Base-by-base conservation (phyloP, 2,113 vertebrate genomes). In the Microcebus griseorufus region DNA sequence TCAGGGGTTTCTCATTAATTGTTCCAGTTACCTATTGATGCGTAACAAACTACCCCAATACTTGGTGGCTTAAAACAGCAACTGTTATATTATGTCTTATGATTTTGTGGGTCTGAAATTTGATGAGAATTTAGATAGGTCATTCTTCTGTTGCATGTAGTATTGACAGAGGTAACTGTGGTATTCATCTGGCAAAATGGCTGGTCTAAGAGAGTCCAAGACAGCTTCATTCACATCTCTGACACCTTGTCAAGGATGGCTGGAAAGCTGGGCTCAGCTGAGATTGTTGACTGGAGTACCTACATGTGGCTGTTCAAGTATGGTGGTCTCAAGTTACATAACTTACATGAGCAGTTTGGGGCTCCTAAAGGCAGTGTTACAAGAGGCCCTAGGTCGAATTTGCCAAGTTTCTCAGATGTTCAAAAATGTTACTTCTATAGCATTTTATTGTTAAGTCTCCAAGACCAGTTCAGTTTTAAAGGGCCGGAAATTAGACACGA, bases 1-100 rank as follows among this genome's bases (percentile, higher is more conserved):
- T 45, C 25, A 53, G 34, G 78, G 16, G 27, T 65, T 97, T 97
- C 51, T 93, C 14, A 55, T 97, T 85, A 85, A 1, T 81, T 93
- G 53, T 93, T 94, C 25, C 53, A 96, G 67, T 91, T 94, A 73
- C 32, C 16, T 37, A 87, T 37, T 53, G 9, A 69, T 76, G 10
- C 90, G 17, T 90, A 95, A 79, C 42, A 93, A 93, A 72, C 39
- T 64, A 37, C 27, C 27, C 39, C 13, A 48, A 94, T 93, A 51
- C 9, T n/a, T 82, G 84, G 37, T 94, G 48, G 45, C 32, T 94
- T 90, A 51, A 90, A 89, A 83, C 34, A 79, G 16, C 27, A 69
- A 82, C 25, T 34, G 42, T 90, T 96, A 37, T 83, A 65, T 72
- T 58, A 53, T 69, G n/a, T 34, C 4, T 73, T 23, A 78, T 65